Percentiles rank a stretch among this genome's conserved stretches.
These are phyloP conservation scores for Ormyrus rosae DNA, from an alignment of 2,888 invertebrate genomes.

Conservation along the genomic window DNA sequence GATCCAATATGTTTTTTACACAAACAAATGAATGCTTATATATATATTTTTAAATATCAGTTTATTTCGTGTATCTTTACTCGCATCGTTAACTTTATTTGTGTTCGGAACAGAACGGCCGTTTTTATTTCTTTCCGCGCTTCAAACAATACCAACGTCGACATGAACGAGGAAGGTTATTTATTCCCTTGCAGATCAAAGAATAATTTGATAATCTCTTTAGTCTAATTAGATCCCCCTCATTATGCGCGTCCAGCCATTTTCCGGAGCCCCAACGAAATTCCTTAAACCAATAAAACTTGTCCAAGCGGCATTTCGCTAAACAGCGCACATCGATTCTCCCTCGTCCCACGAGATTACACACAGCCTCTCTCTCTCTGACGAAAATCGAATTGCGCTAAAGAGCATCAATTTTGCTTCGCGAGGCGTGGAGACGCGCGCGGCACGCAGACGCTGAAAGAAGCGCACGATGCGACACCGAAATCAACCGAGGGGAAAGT, in stretches of 20 bases:
- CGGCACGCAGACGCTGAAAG: neutral
- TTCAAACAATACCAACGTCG: neutral
- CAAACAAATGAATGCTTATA: no score
- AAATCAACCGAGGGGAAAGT: neutral
- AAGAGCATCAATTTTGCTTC: constrained; percentile 39
- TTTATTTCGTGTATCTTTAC: no score
- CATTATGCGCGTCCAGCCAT: no score
- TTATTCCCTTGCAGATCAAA: neutral
- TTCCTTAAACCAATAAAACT: neutral
- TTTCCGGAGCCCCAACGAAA: neutral
- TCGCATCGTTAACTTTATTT: no score
- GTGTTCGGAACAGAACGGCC: neutral
- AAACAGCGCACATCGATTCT: constrained; percentile 1
- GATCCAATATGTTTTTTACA: no score
- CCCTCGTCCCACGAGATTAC: neutral
- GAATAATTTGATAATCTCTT: neutral
- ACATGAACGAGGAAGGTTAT: neutral
- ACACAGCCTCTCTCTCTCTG: neutral
- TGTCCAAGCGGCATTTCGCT: neutral
- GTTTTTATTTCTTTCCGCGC: neutral
- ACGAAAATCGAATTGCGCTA: constrained; percentile 39
- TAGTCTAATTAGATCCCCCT: neutral
- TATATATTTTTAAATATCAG: no score
- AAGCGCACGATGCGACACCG: neutral
- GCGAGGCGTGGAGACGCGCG: neutral